A percentile compares a stretch with the other conserved stretches of the same genome.
Evolutionary conservation across 2,888 invertebrate species (phyloP).

Genomic region (Melangyna quadrimaculata): DNA sequence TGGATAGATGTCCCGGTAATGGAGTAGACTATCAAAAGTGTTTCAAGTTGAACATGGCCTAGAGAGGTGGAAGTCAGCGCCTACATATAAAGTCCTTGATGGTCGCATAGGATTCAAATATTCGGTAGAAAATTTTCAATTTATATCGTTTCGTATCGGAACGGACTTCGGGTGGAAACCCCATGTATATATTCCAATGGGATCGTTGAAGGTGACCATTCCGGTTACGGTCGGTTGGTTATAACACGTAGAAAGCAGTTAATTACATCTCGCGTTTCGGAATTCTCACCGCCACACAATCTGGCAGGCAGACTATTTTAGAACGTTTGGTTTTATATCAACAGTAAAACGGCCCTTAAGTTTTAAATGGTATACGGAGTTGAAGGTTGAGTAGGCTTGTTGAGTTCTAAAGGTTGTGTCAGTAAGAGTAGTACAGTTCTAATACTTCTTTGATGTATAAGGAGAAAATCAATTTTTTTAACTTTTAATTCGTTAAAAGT

Average conservation of each 20-base stretch:
- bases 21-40: conserved; percentile 57
- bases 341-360: background rate
- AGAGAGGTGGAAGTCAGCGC: background rate
- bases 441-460: too few relatives aligned
- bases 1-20: conserved; percentile 48
- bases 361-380: background rate
- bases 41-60: conserved; percentile 33
- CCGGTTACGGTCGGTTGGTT: conserved; percentile 71
- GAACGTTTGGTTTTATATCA: background rate
- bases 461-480: too few relatives aligned
- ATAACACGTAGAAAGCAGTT: conserved; percentile 72
- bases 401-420: background rate
- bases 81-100: background rate
- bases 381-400: background rate
- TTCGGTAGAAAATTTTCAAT: conserved; percentile 65
- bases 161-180: conserved; percentile 26
- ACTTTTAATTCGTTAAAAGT: too few relatives aligned
- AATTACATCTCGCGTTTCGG: conserved; percentile 69
- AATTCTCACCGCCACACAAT: conserved; percentile 41
- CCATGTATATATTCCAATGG: conserved; percentile 33
- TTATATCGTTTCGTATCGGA: conserved; percentile 61
- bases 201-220: conserved; percentile 65
- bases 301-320: background rate
- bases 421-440: background rate
- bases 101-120: conserved; percentile 34